A percentile compares a stretch with the other conserved stretches of the same genome.
These are phyloP conservation scores for Myocastor coypus DNA, from an alignment of 2,113 vertebrate species.

Conservation along the genomic window DNA sequence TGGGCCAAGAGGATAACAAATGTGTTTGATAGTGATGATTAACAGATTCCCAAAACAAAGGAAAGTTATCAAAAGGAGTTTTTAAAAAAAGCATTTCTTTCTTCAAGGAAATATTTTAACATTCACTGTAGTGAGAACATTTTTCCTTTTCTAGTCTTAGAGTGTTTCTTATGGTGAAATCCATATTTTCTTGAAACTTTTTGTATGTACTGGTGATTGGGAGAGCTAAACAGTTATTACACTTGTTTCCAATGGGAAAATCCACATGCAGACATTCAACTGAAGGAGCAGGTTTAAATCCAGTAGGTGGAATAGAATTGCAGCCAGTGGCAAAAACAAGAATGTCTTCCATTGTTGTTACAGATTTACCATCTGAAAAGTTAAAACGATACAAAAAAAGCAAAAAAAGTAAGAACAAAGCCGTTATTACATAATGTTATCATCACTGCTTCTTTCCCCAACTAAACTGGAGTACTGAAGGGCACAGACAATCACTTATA, in stretches of 20 bases:
- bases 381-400: slow-evolving; percentile 50
- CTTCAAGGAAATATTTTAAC: slow-evolving; percentile 67
- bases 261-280: slow-evolving; percentile 89
- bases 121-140: slow-evolving; percentile 69
- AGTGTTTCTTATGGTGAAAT: slow-evolving; percentile 88
- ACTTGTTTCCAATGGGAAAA: slow-evolving; percentile 90
- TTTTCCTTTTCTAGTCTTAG: slow-evolving; percentile 78
- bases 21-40: slow-evolving; percentile 53
- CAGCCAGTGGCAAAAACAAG: slow-evolving; percentile 91
- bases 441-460: not conserved
- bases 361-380: slow-evolving; percentile 90
- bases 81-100: slow-evolving; percentile 72
- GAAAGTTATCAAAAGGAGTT: slow-evolving; percentile 64
- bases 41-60: slow-evolving; percentile 53
- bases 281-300: slow-evolving; percentile 90
- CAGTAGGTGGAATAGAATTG: slow-evolving; percentile 86
- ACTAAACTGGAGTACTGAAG: not conserved
- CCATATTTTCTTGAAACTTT: slow-evolving; percentile 93
- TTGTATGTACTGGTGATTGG: slow-evolving; percentile 90
- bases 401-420: not conserved
- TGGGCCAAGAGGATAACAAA: slow-evolving; percentile 41
- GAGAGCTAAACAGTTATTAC: slow-evolving; percentile 89
- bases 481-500: not conserved
- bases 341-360: slow-evolving; percentile 92
- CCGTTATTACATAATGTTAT: slow-evolving; percentile 19